phyloP scores from a whole-genome alignment of 2,113 vertebrate species.

The Varanus komodoensis region DNA sequence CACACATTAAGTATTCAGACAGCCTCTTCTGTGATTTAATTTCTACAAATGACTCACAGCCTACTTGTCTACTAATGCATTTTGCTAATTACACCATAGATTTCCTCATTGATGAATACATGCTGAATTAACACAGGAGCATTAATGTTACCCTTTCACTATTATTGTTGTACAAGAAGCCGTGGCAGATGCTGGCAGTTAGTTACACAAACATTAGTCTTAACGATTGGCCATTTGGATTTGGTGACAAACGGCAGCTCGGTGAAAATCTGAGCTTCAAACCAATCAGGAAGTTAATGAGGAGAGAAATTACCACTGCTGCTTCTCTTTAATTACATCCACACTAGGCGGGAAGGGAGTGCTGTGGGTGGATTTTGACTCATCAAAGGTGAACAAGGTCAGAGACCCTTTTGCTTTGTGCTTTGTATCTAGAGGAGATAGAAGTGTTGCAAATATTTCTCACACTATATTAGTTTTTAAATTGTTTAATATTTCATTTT shows the following conservation, averaged over 20 bases:
- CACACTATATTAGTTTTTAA: conserved; percentile 65
- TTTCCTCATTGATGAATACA: conserved; percentile 91
- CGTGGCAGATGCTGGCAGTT: conserved; percentile 87
- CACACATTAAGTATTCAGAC: conserved; percentile 76
- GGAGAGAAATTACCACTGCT: conserved; percentile 94
- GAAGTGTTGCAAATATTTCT: conserved; percentile 75
- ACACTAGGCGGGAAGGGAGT: conserved; percentile 80
- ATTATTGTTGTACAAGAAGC: conserved; percentile 89
- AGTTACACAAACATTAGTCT: conserved; percentile 99
- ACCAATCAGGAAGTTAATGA: conserved; percentile 99
- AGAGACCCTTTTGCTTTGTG: conserved; percentile 81
- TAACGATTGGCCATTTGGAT: conserved; percentile 96
- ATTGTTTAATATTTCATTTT: conserved; percentile 61
- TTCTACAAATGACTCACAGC: conserved; percentile 68
- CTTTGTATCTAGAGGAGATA: conserved; percentile 78
- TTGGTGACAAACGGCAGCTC: conserved; percentile 95
- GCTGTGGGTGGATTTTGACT: conserved; percentile 78
- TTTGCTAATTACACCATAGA: conserved; percentile 93
- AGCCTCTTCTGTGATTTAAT: conserved; percentile 82
- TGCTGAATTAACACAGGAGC: conserved; percentile 87
- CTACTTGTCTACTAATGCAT: conserved; percentile 73
- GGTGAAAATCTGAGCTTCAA: conserved; percentile 90
- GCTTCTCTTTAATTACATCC: conserved; percentile 89
- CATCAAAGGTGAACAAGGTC: conserved; percentile 84
- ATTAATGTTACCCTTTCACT: conserved; percentile 86